A percentile compares a stretch with the other conserved stretches of the same genome.
Evolutionary conservation across 2,113 vertebrate species (phyloP).

Genomic region (Passer domesticus): DNA sequence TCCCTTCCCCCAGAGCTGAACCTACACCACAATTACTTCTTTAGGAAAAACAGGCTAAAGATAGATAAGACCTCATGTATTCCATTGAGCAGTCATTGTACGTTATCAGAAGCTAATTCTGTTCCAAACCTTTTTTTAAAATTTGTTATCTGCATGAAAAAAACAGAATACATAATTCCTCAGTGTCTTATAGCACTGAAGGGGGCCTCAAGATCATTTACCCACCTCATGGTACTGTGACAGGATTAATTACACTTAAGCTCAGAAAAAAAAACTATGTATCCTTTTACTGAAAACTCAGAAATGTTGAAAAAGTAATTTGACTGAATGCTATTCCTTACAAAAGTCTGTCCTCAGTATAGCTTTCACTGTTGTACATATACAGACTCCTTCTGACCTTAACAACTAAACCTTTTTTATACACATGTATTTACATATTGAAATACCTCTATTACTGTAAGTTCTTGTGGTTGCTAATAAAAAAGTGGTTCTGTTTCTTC

Average conservation of each 20-base stretch:
- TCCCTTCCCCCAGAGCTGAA: slow-evolving; percentile 20
- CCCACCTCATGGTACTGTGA: not conserved
- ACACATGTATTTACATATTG: not conserved
- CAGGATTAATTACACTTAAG: not conserved
- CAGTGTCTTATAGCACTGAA: not conserved
- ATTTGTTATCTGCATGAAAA: not conserved
- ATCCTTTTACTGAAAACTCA: not conserved
- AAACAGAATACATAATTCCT: not conserved
- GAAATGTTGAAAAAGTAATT: not conserved
- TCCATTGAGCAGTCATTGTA: slow-evolving; percentile 53
- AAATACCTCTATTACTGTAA: not conserved
- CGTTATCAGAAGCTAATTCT: slow-evolving; percentile 40
- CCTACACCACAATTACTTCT: slow-evolving; percentile 24
- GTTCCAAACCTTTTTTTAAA: not conserved
- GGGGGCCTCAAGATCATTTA: not conserved
- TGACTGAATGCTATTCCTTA: not conserved
- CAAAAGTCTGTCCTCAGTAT: not conserved
- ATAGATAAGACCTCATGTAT: slow-evolving; percentile 68
- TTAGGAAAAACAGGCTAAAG: slow-evolving; percentile 61
- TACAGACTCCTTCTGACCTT: not conserved
- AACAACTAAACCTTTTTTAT: not conserved
- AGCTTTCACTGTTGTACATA: not conserved
- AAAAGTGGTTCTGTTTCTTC: not conserved
- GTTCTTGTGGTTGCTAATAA: not conserved
- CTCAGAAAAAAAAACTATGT: not conserved